These are phyloP conservation scores for Umimayanthus chanpuru DNA, from an alignment of 92 coral and sea anemone genomes.

Conservation along the genomic window DNA sequence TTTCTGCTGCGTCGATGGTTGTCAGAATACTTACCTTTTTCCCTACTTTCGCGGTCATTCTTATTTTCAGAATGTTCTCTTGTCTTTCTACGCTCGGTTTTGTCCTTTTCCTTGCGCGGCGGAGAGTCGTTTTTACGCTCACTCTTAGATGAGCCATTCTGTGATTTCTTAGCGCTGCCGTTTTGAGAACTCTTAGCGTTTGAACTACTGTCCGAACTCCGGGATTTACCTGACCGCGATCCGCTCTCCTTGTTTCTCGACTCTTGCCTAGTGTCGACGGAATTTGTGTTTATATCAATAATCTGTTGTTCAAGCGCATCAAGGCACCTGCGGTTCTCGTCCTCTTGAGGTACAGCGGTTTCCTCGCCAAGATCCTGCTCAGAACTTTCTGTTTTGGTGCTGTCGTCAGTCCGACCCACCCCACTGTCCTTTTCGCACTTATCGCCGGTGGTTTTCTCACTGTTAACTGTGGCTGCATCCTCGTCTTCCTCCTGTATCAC, in stretches of 20 bases:
- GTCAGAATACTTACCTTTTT: conserved; percentile 66
- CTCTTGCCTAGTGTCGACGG: conserved; percentile 45
- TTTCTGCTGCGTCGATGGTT: conserved; percentile 72
- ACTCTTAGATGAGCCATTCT: conserved; percentile 56
- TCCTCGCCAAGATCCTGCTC: conserved; percentile 89
- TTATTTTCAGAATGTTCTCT: conserved; percentile 61
- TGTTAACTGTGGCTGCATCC: conserved; percentile 74
- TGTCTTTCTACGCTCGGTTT: conserved; percentile 66
- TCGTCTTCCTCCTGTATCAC: conserved; percentile 98
- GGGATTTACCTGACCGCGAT: conserved; percentile 52
- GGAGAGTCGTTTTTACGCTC: conserved; percentile 74
- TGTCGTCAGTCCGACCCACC: conserved; percentile 92
- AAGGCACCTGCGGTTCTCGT: conserved; percentile 55
- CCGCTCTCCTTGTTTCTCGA: conserved; percentile 60
- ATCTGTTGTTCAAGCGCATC: conserved; percentile 58
- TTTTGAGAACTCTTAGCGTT: conserved; percentile 56
- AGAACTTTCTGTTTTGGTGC: conserved; percentile 92
- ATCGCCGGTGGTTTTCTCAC: conserved; percentile 78
- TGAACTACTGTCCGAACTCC: conserved; percentile 58
- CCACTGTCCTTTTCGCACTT: conserved; percentile 99
- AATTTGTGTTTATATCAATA: conserved; percentile 43
- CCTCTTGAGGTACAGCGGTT: conserved; percentile 50
- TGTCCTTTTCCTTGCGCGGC: conserved; percentile 68
- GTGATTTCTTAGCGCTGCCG: conserved; percentile 58
- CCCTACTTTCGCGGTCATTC: conserved; percentile 63